Evolutionary conservation across 2,888 invertebrate genomes (phyloP).

Genomic region (Iselma pallidipennis): DNA sequence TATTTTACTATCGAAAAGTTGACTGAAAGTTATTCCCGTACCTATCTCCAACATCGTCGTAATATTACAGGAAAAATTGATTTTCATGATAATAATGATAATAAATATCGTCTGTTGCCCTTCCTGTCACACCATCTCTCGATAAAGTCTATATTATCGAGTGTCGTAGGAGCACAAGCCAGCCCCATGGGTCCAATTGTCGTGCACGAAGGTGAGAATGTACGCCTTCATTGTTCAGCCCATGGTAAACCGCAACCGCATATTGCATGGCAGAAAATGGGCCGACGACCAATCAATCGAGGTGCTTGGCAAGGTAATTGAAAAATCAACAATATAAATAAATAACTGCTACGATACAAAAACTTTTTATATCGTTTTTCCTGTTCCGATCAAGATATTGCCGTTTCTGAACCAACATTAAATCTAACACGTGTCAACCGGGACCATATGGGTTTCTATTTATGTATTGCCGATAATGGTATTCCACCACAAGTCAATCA

Average conservation of each 20-base stretch:
- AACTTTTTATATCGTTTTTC: background rate
- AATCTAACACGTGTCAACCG: conserved; percentile 76
- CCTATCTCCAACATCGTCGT: background rate
- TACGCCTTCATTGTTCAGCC: conserved; percentile 81
- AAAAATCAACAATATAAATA: background rate
- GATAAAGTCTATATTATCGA: conserved; percentile 8
- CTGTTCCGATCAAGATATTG: conserved; percentile 61
- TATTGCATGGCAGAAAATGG: conserved; percentile 76
- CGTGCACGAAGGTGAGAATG: conserved; percentile 78
- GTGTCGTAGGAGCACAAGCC: conserved; percentile 40
- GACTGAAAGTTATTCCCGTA: background rate
- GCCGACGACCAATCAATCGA: conserved; percentile 65
- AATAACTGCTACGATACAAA: background rate
- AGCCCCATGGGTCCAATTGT: conserved; percentile 61
- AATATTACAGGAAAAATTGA: background rate
- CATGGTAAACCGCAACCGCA: conserved; percentile 77
- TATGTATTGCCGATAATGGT: conserved; percentile 83
- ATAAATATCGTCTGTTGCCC: background rate
- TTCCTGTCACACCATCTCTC: conserved; percentile 18
- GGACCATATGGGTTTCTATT: conserved; percentile 76
- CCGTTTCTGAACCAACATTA: conserved; percentile 75
- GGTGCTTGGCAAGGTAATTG: conserved; percentile 67
- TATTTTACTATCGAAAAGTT: background rate
- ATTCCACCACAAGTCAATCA: conserved; percentile 81
- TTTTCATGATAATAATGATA: background rate